Evolutionary conservation across 1,140 invertebrate species (phyloP).

Genomic region (Micrasema minimum): DNA sequence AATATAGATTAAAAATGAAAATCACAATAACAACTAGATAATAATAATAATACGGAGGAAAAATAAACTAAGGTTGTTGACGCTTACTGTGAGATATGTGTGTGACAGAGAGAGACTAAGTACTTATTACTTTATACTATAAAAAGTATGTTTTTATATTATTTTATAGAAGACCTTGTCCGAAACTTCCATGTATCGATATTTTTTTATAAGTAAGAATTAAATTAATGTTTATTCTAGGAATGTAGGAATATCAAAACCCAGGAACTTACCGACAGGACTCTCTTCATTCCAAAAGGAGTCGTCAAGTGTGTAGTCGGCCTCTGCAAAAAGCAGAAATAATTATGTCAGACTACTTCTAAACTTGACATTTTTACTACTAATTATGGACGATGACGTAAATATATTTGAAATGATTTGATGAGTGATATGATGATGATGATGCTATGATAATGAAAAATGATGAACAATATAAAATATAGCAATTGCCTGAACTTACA

Average conservation of each 20-base stretch:
- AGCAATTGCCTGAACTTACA: background rate
- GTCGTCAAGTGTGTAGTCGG: slow-evolving; percentile 90
- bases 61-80: too few species aligned
- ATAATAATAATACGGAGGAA: too few species aligned
- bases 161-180: too few species aligned
- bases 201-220: too few species aligned
- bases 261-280: slow-evolving; percentile 79
- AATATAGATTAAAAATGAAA: too few species aligned
- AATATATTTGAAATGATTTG: background rate
- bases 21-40: too few species aligned
- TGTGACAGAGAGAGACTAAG: too few species aligned
- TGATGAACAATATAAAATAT: background rate
- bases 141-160: too few species aligned
- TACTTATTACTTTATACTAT: too few species aligned
- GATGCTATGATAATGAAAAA: background rate
- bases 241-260: slow-evolving; percentile 7
- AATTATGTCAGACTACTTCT: background rate
- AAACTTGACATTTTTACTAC: slow-evolving; percentile 28
- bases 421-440: slow-evolving; percentile 5
- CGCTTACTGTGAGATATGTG: too few species aligned
- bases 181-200: too few species aligned
- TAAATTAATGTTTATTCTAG: too few species aligned
- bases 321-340: slow-evolving; percentile 75
- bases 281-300: slow-evolving; percentile 91
- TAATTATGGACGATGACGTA: background rate